phyloP scores from a whole-genome alignment of 2,888 invertebrate genomes.

The Spodoptera exigua region DNA sequence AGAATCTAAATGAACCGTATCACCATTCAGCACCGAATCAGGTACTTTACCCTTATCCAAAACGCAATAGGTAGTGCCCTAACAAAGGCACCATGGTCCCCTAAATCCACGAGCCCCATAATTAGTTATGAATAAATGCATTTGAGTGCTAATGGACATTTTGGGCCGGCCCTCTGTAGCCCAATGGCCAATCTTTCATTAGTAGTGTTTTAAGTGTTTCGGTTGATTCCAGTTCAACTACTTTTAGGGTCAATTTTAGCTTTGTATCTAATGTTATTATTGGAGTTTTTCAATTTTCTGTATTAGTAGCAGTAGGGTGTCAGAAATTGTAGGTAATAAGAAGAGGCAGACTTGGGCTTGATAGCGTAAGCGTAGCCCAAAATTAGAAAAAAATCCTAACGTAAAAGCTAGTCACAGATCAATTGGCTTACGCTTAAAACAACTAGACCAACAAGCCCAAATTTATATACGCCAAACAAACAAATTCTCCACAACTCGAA shows the following conservation, averaged over 20 bases:
- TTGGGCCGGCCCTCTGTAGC: conserved; percentile 62
- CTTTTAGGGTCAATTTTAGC: conserved; percentile 9
- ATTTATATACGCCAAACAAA: too few species aligned
- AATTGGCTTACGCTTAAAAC: too few species aligned
- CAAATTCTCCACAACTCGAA: neutral
- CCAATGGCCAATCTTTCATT: conserved; percentile 52
- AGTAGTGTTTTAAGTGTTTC: conserved; percentile 50
- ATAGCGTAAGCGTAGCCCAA: too few species aligned
- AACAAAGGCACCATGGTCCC: conserved; percentile 57
- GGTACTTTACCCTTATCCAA: conserved; percentile 31
- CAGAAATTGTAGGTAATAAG: too few species aligned
- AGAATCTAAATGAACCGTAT: conserved; percentile 32
- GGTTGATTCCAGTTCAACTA: conserved; percentile 19
- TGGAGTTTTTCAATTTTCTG: too few species aligned
- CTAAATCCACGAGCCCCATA: conserved; percentile 66
- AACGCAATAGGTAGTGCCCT: conserved; percentile 25
- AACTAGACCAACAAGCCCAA: too few species aligned
- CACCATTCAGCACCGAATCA: conserved; percentile 21
- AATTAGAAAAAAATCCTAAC: too few species aligned
- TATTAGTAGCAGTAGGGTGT: too few species aligned
- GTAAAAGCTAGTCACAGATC: too few species aligned
- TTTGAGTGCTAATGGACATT: conserved; percentile 75
- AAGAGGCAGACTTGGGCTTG: too few species aligned
- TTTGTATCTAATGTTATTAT: conserved; percentile 20
- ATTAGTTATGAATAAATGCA: conserved; percentile 78